These are phyloP conservation scores for Epirrhoe alternata DNA, from an alignment of 2,888 invertebrate species.

Conservation along the genomic window DNA sequence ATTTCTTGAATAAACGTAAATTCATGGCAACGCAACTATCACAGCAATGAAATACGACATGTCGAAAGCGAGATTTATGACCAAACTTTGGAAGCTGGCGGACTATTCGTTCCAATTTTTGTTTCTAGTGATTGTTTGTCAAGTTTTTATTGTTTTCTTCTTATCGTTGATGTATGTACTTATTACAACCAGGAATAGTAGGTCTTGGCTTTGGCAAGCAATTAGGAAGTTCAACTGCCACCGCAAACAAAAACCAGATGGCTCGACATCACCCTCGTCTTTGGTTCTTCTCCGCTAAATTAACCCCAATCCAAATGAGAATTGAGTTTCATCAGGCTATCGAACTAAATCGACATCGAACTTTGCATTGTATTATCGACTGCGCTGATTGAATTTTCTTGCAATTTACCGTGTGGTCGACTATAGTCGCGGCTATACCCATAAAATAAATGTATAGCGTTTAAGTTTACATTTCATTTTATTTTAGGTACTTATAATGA, in stretches of 20 bases:
- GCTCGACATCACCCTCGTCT: conserved; percentile 40
- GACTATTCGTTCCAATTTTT: conserved; percentile 18
- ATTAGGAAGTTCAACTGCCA: conserved; percentile 38
- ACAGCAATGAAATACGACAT: conserved; percentile 23
- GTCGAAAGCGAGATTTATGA: conserved; percentile 24
- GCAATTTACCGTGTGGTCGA: conserved; percentile 36
- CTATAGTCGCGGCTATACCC: conserved; percentile 27
- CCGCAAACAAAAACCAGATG: conserved; percentile 50
- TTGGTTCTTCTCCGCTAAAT: conserved; percentile 50
- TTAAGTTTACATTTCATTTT: conserved; percentile 49
- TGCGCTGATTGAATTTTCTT: conserved; percentile 39
- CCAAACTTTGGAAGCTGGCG: conserved; percentile 19
- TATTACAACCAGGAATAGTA: conserved; percentile 24
- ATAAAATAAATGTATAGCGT: conserved; percentile 36
- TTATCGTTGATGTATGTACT: neutral
- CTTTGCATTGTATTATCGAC: conserved; percentile 37
- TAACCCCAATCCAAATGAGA: conserved; percentile 50
- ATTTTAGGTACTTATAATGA: conserved; percentile 64
- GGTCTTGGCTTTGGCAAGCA: conserved; percentile 38
- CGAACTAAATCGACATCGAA: conserved; percentile 45
- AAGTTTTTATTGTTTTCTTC: conserved; percentile 7
- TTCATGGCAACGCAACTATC: conserved; percentile 20
- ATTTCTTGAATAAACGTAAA: conserved; percentile 39
- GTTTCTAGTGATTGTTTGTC: conserved; percentile 11
- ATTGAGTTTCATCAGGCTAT: conserved; percentile 46